These are phyloP conservation scores for Idaea dimidiata DNA, from an alignment of 2,888 invertebrate species.

Conservation along the genomic window DNA sequence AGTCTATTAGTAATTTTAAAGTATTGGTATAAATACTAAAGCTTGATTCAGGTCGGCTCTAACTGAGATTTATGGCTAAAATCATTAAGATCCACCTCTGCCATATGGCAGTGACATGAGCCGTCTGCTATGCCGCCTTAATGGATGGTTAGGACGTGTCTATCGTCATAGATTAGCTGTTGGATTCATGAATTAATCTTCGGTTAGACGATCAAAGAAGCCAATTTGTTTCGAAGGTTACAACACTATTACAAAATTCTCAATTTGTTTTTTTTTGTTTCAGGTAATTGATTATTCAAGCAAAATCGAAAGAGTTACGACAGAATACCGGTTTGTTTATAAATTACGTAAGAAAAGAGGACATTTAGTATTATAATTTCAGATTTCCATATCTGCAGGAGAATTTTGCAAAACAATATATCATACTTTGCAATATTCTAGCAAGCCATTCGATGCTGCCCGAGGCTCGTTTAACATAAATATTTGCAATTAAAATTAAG, in stretches of 20 bases:
- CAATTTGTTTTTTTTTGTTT: slow-evolving; percentile 28
- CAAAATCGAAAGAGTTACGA: background rate
- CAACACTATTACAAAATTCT: slow-evolving; percentile 5
- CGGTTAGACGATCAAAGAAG: background rate
- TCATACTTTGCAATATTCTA: slow-evolving; percentile 69
- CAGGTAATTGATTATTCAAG: slow-evolving; percentile 30
- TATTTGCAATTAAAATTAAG: slow-evolving; percentile 81
- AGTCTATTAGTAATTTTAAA: background rate
- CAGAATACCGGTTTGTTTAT: background rate
- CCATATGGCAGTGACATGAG: background rate
- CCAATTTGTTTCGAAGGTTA: slow-evolving; percentile 1
- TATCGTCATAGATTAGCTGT: background rate
- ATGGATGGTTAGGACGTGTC: background rate
- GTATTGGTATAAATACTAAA: background rate
- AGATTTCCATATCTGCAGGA: slow-evolving; percentile 34
- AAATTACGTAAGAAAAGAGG: background rate
- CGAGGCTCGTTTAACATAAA: slow-evolving; percentile 74
- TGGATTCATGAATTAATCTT: slow-evolving; percentile 10
- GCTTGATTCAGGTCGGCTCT: background rate
- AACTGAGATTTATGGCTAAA: background rate
- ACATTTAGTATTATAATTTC: slow-evolving; percentile 33
- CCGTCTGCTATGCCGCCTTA: background rate
- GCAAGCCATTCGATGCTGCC: slow-evolving; percentile 44
- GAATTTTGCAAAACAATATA: slow-evolving; percentile 55
- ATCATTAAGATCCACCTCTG: background rate